phyloP scores from a whole-genome alignment of 92 coral and sea anemone species.

The Bergia puertoricense region DNA sequence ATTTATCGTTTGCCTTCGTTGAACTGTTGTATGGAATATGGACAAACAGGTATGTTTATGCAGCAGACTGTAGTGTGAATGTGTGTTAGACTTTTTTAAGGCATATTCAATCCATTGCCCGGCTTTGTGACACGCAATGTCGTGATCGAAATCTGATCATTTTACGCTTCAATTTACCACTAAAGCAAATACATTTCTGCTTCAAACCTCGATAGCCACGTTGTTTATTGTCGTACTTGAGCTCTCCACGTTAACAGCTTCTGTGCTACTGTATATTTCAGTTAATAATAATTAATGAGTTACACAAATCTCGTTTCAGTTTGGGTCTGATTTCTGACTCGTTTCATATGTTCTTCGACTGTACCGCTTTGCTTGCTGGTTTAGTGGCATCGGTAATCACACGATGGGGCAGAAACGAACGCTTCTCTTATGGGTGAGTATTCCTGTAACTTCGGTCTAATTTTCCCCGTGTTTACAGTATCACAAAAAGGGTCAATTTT shows the following conservation, averaged over 20 bases:
- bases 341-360: constrained; percentile 99
- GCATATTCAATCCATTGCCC: background rate
- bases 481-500: background rate
- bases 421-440: constrained; percentile 94
- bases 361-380: constrained; percentile 99
- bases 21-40: constrained; percentile 95
- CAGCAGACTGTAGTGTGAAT: background rate
- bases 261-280: no score
- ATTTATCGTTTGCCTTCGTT: constrained; percentile 94
- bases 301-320: constrained; percentile 53
- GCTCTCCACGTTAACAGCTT: no score
- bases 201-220: background rate
- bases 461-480: background rate
- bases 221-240: background rate
- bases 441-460: background rate
- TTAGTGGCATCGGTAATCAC: constrained; percentile 94
- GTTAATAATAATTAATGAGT: no score
- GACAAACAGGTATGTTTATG: constrained; percentile 86
- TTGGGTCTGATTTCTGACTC: constrained; percentile 97
- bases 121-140: background rate
- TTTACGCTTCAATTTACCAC: background rate
- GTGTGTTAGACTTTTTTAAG: background rate
- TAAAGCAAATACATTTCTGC: background rate
- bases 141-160: background rate
- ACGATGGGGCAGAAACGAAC: constrained; percentile 94